Evolutionary conservation across 2,113 vertebrate genomes (phyloP).

Genomic region (Gasterosteus aculeatus): DNA sequence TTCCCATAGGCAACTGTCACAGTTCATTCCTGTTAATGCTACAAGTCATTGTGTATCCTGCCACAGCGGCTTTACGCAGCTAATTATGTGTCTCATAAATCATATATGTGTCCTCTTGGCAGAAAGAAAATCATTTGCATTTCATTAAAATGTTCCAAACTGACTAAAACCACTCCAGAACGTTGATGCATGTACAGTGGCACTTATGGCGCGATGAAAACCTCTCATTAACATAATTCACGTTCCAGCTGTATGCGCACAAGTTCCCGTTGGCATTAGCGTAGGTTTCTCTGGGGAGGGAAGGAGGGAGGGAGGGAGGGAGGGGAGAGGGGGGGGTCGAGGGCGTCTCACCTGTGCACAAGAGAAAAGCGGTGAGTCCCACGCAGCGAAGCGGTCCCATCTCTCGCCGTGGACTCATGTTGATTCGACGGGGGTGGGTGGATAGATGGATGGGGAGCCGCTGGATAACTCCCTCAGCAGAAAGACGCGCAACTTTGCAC

Average conservation of each 20-base stretch:
- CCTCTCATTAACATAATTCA: constrained; percentile 33
- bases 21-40: constrained; percentile 70
- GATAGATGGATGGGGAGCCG: neutral
- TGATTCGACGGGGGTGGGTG: constrained; percentile 15
- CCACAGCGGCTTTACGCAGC: constrained; percentile 72
- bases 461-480: constrained; percentile 52
- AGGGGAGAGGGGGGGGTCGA: too few relatives aligned
- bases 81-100: constrained; percentile 74
- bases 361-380: constrained; percentile 68
- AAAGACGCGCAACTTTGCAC: constrained; percentile 51
- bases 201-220: constrained; percentile 31
- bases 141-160: constrained; percentile 44
- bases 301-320: too few relatives aligned
- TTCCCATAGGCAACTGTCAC: constrained; percentile 66
- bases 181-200: constrained; percentile 51
- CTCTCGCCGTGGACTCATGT: constrained; percentile 60
- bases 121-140: constrained; percentile 68
- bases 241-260: neutral
- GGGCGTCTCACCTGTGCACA: constrained; percentile 77
- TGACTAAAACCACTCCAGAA: constrained; percentile 44
- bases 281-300: neutral
- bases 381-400: constrained; percentile 61
- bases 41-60: constrained; percentile 73
- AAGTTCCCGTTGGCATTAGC: neutral
- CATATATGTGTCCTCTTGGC: constrained; percentile 62